Conservation (phyloP, 2,113 vertebrate genomes). For the Microtus oregoni region DNA sequence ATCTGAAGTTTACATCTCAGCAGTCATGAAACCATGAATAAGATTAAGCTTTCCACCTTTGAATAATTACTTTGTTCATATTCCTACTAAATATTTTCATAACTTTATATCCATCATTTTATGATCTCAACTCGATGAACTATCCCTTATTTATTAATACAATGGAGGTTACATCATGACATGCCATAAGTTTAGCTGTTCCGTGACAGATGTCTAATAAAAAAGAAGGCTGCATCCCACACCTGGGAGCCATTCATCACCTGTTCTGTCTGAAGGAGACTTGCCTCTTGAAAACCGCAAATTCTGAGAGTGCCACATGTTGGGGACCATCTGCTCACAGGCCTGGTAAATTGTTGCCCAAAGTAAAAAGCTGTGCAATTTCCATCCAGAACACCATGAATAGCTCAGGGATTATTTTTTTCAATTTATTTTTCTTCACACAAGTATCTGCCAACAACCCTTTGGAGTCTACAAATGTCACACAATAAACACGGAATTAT, state of each 20-base stretch:
- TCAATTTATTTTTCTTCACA: slow-evolving; percentile 26
- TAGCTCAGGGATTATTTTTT: not conserved
- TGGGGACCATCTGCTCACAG: not conserved
- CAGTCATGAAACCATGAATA: not conserved
- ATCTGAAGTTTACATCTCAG: not conserved
- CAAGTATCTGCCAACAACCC: not conserved
- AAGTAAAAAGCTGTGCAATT: not conserved
- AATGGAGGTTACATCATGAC: not conserved
- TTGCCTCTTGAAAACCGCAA: not conserved
- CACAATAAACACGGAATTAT: not conserved
- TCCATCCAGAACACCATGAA: not conserved
- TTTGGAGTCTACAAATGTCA: slow-evolving; percentile 39
- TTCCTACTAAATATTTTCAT: not conserved
- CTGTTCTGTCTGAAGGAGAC: not conserved
- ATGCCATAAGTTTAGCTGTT: not conserved
- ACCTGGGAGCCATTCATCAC: not conserved
- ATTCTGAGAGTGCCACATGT: not conserved
- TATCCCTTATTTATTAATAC: not conserved
- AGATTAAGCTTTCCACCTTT: not conserved
- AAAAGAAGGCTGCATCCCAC: not conserved
- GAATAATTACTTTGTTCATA: not conserved
- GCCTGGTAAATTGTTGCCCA: not conserved
- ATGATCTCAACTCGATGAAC: not conserved
- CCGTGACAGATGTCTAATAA: not conserved
- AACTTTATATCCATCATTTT: not conserved